Conservation (phyloP, 1,140 invertebrate genomes). For the Cotesia chilonis region DNA sequence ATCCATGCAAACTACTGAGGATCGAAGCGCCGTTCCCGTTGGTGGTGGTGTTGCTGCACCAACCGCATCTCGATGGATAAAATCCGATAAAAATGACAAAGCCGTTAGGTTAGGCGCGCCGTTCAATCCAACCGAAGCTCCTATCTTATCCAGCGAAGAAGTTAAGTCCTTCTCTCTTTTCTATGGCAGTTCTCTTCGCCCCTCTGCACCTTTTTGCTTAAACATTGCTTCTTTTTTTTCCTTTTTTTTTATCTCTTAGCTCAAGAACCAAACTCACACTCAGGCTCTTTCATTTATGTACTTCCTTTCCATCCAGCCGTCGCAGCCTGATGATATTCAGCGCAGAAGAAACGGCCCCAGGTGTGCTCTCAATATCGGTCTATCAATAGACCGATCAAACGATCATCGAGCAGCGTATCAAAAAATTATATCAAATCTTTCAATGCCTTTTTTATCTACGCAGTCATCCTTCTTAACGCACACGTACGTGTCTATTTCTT, state of each 20-base stretch:
- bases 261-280: constrained; percentile 11
- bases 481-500: background rate
- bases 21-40: background rate
- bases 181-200: background rate
- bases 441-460: constrained; percentile 4
- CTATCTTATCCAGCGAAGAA: constrained; percentile 16
- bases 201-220: background rate
- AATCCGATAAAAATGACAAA: constrained; percentile 37
- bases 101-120: constrained; percentile 36
- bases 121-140: too few relatives aligned
- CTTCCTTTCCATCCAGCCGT: constrained; percentile 14
- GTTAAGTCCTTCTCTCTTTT: constrained; percentile 24
- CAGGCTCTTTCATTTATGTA: constrained; percentile 7
- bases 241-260: background rate
- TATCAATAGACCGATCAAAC: constrained; percentile 20
- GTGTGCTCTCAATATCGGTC: constrained; percentile 9
- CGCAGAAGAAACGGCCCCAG: constrained; percentile 12
- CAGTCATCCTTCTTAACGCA: background rate
- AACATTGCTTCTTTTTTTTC: background rate
- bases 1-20: constrained; percentile 25
- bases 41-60: constrained; percentile 9
- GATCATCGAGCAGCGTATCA: background rate
- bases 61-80: constrained; percentile 36
- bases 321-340: constrained; percentile 27
- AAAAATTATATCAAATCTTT: constrained; percentile 12